These are phyloP conservation scores for Ectemnius continuus DNA, from an alignment of 2,888 invertebrate genomes.

Conservation along the genomic window DNA sequence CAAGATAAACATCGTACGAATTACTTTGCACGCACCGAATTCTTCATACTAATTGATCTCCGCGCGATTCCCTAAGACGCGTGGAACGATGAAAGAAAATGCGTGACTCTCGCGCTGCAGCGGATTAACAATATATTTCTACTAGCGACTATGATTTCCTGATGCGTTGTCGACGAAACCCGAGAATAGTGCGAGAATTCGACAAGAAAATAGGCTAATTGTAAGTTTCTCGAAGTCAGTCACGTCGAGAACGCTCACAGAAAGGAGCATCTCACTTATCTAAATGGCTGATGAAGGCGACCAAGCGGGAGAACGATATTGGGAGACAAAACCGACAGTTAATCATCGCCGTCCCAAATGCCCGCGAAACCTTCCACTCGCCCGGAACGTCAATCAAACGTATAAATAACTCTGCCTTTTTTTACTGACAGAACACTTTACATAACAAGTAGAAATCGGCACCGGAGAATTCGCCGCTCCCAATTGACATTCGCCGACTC, in stretches of 20 bases:
- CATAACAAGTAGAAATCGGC: too few relatives aligned
- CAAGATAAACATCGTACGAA: not conserved
- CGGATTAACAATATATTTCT: slow-evolving; percentile 36
- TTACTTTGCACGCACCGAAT: too few relatives aligned
- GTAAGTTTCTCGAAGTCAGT: slow-evolving; percentile 1
- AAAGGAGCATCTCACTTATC: slow-evolving; percentile 51
- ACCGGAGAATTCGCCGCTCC: slow-evolving; percentile 30
- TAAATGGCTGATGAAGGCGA: slow-evolving; percentile 61
- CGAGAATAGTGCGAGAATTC: too few relatives aligned
- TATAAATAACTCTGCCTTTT: too few relatives aligned
- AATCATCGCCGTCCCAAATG: not conserved
- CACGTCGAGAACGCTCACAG: slow-evolving; percentile 56
- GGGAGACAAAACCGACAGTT: slow-evolving; percentile 30
- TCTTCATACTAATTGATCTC: slow-evolving; percentile 39
- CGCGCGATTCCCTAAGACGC: slow-evolving; percentile 13
- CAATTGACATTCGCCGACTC: slow-evolving; percentile 53
- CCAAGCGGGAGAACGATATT: slow-evolving; percentile 58
- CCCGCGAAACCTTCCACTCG: too few relatives aligned
- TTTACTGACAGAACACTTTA: too few relatives aligned
- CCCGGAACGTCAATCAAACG: too few relatives aligned
- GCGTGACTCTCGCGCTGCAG: slow-evolving; percentile 67
- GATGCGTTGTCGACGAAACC: slow-evolving; percentile 56
- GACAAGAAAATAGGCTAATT: too few relatives aligned
- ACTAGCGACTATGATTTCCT: slow-evolving; percentile 42
- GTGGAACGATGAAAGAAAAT: slow-evolving; percentile 19